phyloP scores from a whole-genome alignment of 1,140 invertebrate species.

The Lepidurus couesii region DNA sequence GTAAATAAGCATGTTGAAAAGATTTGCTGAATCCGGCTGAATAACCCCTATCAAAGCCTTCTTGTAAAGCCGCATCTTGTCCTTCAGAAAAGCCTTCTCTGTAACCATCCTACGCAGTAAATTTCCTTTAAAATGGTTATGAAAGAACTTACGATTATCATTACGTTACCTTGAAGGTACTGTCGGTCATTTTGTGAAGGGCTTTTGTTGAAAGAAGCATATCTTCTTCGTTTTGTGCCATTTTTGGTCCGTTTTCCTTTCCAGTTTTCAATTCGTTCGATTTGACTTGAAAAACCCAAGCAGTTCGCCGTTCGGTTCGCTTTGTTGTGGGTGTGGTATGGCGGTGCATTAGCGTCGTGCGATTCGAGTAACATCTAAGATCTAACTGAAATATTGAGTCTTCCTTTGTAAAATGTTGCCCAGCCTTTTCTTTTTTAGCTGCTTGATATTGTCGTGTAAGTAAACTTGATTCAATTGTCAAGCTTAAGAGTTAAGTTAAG shows the following conservation, averaged over 20 bases:
- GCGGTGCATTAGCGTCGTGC: background rate
- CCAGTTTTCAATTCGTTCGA: background rate
- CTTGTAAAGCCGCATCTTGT: constrained; percentile 49
- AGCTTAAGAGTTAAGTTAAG: background rate
- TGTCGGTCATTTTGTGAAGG: background rate
- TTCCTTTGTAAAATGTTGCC: background rate
- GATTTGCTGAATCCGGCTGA: constrained; percentile 46
- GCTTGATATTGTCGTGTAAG: background rate
- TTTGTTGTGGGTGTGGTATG: background rate
- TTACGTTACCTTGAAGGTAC: background rate
- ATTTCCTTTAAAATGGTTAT: background rate
- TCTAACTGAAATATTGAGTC: too few species aligned
- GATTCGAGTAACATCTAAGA: too few species aligned
- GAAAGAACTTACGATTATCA: background rate
- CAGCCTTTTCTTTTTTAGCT: background rate
- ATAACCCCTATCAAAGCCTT: constrained; percentile 54
- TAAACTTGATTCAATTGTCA: background rate
- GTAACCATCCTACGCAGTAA: constrained; percentile 48
- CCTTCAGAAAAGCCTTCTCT: constrained; percentile 53
- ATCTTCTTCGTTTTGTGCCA: background rate
- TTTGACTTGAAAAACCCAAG: background rate
- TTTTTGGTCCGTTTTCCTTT: background rate
- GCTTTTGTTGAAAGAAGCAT: background rate
- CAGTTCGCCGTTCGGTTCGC: background rate
- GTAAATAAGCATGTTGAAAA: background rate